Percentiles rank a stretch among this genome's conserved stretches.
phyloP scores from a whole-genome alignment of 2,888 invertebrate species.

The Achlya flavicornis region DNA sequence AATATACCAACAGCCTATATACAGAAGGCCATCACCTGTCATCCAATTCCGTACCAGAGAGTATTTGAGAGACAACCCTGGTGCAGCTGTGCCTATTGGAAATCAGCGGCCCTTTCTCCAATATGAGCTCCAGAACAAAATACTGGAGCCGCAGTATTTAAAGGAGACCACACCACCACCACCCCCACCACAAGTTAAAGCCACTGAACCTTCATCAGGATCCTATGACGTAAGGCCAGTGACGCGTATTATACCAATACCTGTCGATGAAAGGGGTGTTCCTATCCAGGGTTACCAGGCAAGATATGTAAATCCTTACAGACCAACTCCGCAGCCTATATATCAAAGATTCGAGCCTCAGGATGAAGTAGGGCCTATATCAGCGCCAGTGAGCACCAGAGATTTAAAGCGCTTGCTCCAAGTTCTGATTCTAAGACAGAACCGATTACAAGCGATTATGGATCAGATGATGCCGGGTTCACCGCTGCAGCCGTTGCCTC shows the following conservation, averaged over 20 bases:
- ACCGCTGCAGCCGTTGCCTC: constrained; percentile 48
- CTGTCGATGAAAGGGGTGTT: constrained; percentile 75
- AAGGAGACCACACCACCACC: constrained; percentile 55
- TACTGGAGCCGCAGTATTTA: constrained; percentile 74
- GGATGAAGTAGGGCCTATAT: constrained; percentile 84
- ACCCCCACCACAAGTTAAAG: constrained; percentile 52
- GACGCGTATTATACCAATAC: constrained; percentile 72
- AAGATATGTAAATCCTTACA: constrained; percentile 67
- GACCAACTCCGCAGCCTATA: constrained; percentile 47
- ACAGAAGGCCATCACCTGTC: constrained; percentile 61
- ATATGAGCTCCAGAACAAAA: constrained; percentile 76
- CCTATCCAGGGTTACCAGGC: constrained; percentile 73
- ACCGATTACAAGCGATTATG: constrained; percentile 82
- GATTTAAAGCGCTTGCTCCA: constrained; percentile 88
- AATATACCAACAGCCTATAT: constrained; percentile 69
- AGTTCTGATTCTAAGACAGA: constrained; percentile 86
- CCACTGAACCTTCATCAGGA: constrained; percentile 61
- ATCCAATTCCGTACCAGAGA: constrained; percentile 76
- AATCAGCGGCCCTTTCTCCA: constrained; percentile 80
- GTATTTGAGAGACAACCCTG: constrained; percentile 78
- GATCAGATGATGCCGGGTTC: constrained; percentile 72
- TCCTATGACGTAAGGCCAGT: constrained; percentile 69
- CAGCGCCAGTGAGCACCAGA: constrained; percentile 88
- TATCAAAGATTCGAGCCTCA: constrained; percentile 76
- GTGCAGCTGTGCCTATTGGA: constrained; percentile 76